These are phyloP conservation scores for Colletes latitarsis DNA, from an alignment of 1,140 invertebrate species.

Conservation along the genomic window DNA sequence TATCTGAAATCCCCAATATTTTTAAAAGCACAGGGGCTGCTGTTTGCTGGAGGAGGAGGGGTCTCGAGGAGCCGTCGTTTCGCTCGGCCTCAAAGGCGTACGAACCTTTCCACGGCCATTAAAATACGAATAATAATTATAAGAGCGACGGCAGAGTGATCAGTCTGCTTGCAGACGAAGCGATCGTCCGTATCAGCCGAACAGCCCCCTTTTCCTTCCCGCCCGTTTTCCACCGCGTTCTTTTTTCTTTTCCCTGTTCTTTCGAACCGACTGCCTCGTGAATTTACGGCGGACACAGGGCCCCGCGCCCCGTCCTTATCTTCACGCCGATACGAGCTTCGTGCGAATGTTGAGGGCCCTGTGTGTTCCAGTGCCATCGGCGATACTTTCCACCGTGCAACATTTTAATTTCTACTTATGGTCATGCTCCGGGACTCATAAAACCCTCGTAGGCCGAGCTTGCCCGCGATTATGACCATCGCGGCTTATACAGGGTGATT, in stretches of 20 bases:
- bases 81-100: constrained; percentile 76
- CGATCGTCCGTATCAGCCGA: constrained; percentile 76
- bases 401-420: constrained; percentile 49
- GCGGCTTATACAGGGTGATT: constrained; percentile 16
- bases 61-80: constrained; percentile 66
- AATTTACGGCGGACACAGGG: constrained; percentile 38
- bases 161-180: constrained; percentile 73
- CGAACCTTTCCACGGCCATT: constrained; percentile 77
- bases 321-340: constrained; percentile 38
- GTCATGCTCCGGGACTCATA: constrained; percentile 45
- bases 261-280: constrained; percentile 33
- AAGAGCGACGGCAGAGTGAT: constrained; percentile 79
- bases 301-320: constrained; percentile 46
- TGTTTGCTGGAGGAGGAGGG: constrained; percentile 48
- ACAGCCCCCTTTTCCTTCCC: constrained; percentile 26
- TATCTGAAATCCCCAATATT: constrained; percentile 82
- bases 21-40: constrained; percentile 77
- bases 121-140: constrained; percentile 82
- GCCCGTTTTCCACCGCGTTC: constrained; percentile 8
- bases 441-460: constrained; percentile 40
- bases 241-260: neutral
- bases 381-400: constrained; percentile 43
- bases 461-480: constrained; percentile 31
- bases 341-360: constrained; percentile 2
- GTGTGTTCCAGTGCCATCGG: constrained; percentile 19